Evolutionary conservation across 2,797 vertebrate species (phyloP).

Genomic region (Thunnus albacares): DNA sequence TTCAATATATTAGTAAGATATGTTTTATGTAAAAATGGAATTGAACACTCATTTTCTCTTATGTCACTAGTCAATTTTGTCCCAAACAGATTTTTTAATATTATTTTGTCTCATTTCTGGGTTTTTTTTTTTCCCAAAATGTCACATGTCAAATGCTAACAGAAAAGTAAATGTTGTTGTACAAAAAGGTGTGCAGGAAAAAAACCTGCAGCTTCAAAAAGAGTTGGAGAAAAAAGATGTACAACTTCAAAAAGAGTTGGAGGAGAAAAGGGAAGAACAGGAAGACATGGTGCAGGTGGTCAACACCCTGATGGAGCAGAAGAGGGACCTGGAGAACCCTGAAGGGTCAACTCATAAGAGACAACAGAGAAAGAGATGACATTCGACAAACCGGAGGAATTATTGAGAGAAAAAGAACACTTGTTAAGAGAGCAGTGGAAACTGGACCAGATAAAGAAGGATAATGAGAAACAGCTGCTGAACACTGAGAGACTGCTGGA

Average conservation of each 20-base stretch:
- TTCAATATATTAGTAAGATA: too few species aligned
- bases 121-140: too few species aligned
- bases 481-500: not conserved
- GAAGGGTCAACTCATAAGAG: not conserved
- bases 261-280: not conserved
- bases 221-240: not conserved
- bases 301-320: not conserved
- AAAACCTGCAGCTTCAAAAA: not conserved
- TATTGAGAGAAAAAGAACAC: not conserved
- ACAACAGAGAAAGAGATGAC: not conserved
- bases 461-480: not conserved
- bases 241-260: not conserved
- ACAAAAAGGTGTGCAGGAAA: not conserved
- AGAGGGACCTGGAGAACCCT: not conserved
- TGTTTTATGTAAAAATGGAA: too few species aligned
- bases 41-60: too few species aligned
- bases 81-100: too few species aligned
- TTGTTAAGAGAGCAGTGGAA: not conserved
- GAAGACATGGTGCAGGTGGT: not conserved
- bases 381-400: not conserved
- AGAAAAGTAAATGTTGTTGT: not conserved
- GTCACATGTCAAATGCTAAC: not conserved
- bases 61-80: too few species aligned
- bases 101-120: too few species aligned
- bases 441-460: constrained; percentile 4